phyloP scores from a whole-genome alignment of 1,140 invertebrate genomes.

The Ladona fulva region DNA sequence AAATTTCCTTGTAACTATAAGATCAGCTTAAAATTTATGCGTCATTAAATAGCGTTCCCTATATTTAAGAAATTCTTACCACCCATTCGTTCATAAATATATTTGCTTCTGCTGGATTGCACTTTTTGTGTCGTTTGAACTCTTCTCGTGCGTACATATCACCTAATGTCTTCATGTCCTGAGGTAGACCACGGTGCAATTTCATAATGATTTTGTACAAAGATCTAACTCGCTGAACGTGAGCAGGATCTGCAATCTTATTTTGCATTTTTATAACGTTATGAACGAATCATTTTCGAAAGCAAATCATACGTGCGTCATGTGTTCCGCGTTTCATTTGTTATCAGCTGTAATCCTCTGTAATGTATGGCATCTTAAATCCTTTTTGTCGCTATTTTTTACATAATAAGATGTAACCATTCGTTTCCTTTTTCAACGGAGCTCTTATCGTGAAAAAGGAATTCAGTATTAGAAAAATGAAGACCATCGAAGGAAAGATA shows the following conservation, averaged over 20 bases:
- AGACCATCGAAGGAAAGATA: slow-evolving; percentile 68
- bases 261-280: neutral
- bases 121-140: slow-evolving; percentile 78
- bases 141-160: slow-evolving; percentile 81
- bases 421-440: too few relatives aligned
- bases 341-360: neutral
- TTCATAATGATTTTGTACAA: slow-evolving; percentile 85
- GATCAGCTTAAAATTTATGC: too few relatives aligned
- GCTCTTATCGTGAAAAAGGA: too few relatives aligned
- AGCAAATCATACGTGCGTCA: too few relatives aligned
- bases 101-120: slow-evolving; percentile 53
- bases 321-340: neutral
- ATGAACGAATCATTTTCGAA: too few relatives aligned
- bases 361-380: too few relatives aligned
- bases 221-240: slow-evolving; percentile 57
- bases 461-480: slow-evolving; percentile 39
- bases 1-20: too few relatives aligned
- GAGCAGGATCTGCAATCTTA: slow-evolving; percentile 28
- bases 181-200: slow-evolving; percentile 71
- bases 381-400: too few relatives aligned
- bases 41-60: too few relatives aligned
- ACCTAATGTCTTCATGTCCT: slow-evolving; percentile 62
- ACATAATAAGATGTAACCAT: too few relatives aligned
- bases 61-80: slow-evolving; percentile 59
- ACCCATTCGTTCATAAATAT: slow-evolving; percentile 85